Base-by-base conservation (phyloP, 2,113 vertebrate species). In the Thalassoma bifasciatum region DNA sequence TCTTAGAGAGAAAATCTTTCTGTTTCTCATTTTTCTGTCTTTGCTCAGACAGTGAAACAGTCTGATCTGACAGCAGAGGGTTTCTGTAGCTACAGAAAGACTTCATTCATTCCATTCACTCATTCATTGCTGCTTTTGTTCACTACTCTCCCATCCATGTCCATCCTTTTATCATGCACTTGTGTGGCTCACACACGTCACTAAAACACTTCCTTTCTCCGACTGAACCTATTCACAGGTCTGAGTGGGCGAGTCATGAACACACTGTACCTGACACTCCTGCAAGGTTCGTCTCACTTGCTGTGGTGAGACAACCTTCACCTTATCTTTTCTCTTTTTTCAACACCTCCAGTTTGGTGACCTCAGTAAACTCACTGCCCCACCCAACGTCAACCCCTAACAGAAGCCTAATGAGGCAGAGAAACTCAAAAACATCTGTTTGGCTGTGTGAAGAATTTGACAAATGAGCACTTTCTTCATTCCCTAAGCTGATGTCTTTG, bases 241-340 rank as follows among this genome's bases (percentile, higher is more conserved):
- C 26, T 23, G 8, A 12, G 52, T 56, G 51, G 46, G 36, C 49
- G 67, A 56, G 36, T 10, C 13, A 5, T 36, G 19, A 12, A 10
- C n/a, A 58, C 5, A 23, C 23, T 23, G 16, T 21, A 9, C 37
- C 30, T 30, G 16, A 24, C 59, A 23, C 53, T 49, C 47, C 53
- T 50, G 60, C 60, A 24, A 13, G 53, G 51, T 58, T 46, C 51
- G 24, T 74, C 51, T 0, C 60, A 65, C 53, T 67, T 78, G 68
- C 19, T 17, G 17, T 23, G 38, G 54, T 5, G n/a, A 16, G 6
- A 24, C 62, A 65, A 16, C 30, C 42, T 54, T 23, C 2, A 17
- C 30, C 8, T 50, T 36, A 13, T 13, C 12, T 34, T 23, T 22
- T 7, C 21, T 30, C 4, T 8, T 23, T 19, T 14, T n/a, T 11